Base-by-base conservation (phyloP, 2,797 vertebrate genomes). In the Distichodus sexfasciatus region DNA sequence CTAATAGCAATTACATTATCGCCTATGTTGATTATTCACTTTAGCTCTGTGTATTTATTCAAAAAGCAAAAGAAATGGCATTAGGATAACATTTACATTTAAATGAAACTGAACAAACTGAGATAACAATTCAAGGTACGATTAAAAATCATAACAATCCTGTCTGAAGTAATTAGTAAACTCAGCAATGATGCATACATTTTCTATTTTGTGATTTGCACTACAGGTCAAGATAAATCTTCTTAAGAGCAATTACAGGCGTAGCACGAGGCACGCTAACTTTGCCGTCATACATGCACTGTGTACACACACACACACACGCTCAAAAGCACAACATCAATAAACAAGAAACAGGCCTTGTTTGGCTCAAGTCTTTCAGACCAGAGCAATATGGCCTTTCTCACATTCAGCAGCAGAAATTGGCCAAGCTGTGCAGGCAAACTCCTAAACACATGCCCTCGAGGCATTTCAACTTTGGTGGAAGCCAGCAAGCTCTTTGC, bases 381-480 rank as follows among this genome's bases (percentile, higher is more conserved):
- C 51, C 38, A 44, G 29, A 71, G 54, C 79, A 74, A n/a, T 75
- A 73, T 78, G 77, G 73, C 55, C 55, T 65, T 60, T 82, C 59
- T 81, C 75, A 71, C 26, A 66, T 75, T 72, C 48, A 35, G 73
- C 67, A 76, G 44, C n/a, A 74, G 48, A 68, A 76, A 77, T 63
- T 66, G 51, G 60, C 35, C 71, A 69, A 43, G 60, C 62, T 46
- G 19, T 54, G 58, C 69, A 36, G n/a, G 33, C 24, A 48, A 67
- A 54, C 23, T 67, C 19, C 66, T 57, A 57, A 74, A 71, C 59
- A 66, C 48, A 74, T 70, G 54, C 74, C 66, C 78, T 58, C 41
- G 40, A 73, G 77, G 71, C 66, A 71, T 74, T 79, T 58, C 36
- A 75, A 38, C 71, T 70, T 46, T 3, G 8, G 44, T 62, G 59